These are phyloP conservation scores for Melanotaenia boesemani DNA, from an alignment of 2,797 vertebrate species.

Conservation along the genomic window DNA sequence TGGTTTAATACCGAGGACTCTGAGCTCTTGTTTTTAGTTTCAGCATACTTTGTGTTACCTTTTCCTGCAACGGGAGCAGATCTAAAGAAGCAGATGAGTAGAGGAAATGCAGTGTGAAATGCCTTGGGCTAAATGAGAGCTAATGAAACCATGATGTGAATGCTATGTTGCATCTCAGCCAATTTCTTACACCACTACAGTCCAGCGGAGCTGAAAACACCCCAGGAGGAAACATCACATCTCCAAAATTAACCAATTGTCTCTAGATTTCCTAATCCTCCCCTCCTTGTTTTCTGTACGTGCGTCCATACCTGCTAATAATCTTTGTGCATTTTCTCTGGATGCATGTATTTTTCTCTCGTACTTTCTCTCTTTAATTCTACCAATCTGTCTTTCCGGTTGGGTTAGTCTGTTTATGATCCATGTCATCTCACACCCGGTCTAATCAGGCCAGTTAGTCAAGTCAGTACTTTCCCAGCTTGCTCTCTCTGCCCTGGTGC, in stretches of 20 bases:
- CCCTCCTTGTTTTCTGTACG: slow-evolving; percentile 8
- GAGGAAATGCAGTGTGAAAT: slow-evolving; percentile 75
- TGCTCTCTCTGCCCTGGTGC: slow-evolving; percentile 72
- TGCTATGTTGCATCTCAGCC: slow-evolving; percentile 73
- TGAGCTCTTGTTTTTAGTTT: slow-evolving; percentile 34
- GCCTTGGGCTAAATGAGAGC: slow-evolving; percentile 69
- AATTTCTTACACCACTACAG: slow-evolving; percentile 75
- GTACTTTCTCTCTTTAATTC: slow-evolving; percentile 34
- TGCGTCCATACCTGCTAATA: slow-evolving; percentile 27
- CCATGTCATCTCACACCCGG: slow-evolving; percentile 78
- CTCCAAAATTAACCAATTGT: slow-evolving; percentile 53
- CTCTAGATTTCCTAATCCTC: slow-evolving; percentile 41
- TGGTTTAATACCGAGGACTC: slow-evolving; percentile 25
- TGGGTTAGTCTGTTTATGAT: slow-evolving; percentile 71
- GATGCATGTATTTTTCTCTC: slow-evolving; percentile 8
- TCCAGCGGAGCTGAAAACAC: slow-evolving; percentile 72
- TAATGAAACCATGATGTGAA: slow-evolving; percentile 76
- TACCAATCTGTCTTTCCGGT: slow-evolving; percentile 59
- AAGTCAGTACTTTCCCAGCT: slow-evolving; percentile 71
- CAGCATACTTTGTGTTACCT: slow-evolving; percentile 54
- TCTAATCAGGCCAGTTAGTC: slow-evolving; percentile 79
- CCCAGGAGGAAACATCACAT: slow-evolving; percentile 60
- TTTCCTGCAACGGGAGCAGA: slow-evolving; percentile 65
- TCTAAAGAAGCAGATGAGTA: slow-evolving; percentile 74
- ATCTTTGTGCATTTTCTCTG: slow-evolving; percentile 32